phyloP scores from a whole-genome alignment of 2,888 invertebrate species.

The Sarcophaga subvicina region DNA sequence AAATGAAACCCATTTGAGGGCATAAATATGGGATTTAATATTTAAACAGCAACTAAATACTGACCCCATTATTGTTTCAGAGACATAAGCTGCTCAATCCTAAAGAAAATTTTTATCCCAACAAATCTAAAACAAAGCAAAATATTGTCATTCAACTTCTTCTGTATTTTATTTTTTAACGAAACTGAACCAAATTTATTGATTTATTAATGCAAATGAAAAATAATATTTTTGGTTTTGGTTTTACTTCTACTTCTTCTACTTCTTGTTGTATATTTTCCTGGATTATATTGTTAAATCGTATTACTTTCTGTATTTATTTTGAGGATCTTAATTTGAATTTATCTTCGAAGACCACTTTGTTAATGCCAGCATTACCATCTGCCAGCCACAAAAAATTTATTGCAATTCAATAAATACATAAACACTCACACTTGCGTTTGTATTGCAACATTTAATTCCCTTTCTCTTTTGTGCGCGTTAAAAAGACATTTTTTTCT shows the following conservation, averaged over 20 bases:
- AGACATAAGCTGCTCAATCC: not conserved
- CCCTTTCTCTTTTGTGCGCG: not conserved
- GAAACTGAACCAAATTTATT: not conserved
- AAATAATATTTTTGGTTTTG: not conserved
- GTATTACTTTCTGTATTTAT: not conserved
- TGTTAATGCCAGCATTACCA: not conserved
- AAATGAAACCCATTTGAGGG: not conserved
- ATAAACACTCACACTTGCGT: not conserved
- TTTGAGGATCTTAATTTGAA: constrained; percentile 28
- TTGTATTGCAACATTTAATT: not conserved
- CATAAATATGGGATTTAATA: not conserved
- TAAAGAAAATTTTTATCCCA: not conserved
- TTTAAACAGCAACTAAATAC: not conserved
- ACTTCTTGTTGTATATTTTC: not conserved
- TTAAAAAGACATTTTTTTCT: not conserved
- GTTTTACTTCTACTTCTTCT: not conserved
- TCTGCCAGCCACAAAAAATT: constrained; percentile 30
- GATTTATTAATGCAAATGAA: constrained; percentile 18
- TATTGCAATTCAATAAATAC: constrained; percentile 2
- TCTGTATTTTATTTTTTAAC: not conserved
- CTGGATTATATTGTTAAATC: constrained; percentile 1
- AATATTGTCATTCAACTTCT: not conserved
- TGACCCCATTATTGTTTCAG: not conserved
- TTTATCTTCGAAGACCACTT: constrained; percentile 11
- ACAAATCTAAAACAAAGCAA: not conserved